Evolutionary conservation across 2,888 invertebrate genomes (phyloP).

Genomic region (Seira musarum): DNA sequence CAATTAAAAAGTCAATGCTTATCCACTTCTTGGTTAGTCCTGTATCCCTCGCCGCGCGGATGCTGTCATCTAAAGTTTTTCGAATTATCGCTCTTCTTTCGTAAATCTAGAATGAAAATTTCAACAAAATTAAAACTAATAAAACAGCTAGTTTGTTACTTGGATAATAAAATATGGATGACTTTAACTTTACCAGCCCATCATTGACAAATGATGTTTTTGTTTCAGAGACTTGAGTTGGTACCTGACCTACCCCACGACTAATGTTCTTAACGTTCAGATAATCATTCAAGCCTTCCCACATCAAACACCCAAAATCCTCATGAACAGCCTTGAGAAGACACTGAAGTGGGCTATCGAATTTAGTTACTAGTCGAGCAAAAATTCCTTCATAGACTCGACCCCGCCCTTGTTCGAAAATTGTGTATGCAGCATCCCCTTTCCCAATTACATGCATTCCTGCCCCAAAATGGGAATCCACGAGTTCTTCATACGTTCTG

Average conservation of each 20-base stretch:
- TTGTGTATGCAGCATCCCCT: constrained; percentile 53
- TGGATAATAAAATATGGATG: no score
- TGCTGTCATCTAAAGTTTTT: constrained; percentile 30
- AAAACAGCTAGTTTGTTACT: no score
- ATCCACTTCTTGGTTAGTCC: constrained; percentile 37
- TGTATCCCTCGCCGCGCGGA: constrained; percentile 18
- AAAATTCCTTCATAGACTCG: constrained; percentile 42
- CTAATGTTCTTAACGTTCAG: constrained; percentile 41
- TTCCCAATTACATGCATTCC: no score
- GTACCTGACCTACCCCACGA: neutral
- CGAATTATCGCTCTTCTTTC: constrained; percentile 38
- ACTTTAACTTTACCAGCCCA: no score
- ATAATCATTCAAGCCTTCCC: constrained; percentile 47
- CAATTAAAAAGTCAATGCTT: constrained; percentile 14
- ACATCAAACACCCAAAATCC: constrained; percentile 47
- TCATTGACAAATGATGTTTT: constrained; percentile 43
- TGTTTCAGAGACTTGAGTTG: constrained; percentile 17
- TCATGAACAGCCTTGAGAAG: constrained; percentile 21
- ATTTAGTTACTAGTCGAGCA: constrained; percentile 25
- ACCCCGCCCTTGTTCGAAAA: constrained; percentile 23
- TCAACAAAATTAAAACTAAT: no score
- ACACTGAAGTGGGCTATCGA: constrained; percentile 34
- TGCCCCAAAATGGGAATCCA: no score
- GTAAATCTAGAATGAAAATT: no score
- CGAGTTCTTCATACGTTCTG: no score